Conservation (phyloP, 2,797 vertebrate genomes). For the Pseudotriccus pelzelni region DNA sequence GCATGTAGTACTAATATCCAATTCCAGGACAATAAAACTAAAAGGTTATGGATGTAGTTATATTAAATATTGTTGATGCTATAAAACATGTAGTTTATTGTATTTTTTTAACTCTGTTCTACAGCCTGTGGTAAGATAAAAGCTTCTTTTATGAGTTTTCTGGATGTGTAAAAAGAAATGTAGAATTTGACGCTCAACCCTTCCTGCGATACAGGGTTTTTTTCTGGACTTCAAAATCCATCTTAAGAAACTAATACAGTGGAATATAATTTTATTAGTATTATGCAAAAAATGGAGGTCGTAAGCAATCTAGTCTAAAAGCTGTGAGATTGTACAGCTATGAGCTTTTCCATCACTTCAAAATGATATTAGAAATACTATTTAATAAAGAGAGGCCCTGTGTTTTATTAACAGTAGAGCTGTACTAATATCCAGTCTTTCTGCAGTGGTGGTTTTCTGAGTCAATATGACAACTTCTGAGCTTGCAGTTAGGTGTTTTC, state of each 20-base stretch:
- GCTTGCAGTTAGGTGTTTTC: not conserved
- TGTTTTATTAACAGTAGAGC: not conserved
- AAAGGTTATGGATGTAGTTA: not conserved
- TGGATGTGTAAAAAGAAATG: not conserved
- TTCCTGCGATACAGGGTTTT: not conserved
- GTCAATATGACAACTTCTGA: not conserved
- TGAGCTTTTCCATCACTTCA: not conserved
- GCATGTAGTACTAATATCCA: not conserved
- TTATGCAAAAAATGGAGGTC: not conserved
- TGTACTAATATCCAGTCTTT: not conserved
- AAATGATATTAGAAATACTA: not conserved
- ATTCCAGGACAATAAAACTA: not conserved
- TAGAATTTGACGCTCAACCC: not conserved
- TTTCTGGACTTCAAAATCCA: not conserved
- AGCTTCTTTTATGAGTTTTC: not conserved
- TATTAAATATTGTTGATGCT: not conserved
- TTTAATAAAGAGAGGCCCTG: not conserved
- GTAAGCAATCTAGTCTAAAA: not conserved
- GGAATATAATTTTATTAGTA: not conserved
- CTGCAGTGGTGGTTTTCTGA: not conserved
- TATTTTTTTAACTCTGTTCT: not conserved
- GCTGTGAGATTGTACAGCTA: not conserved
- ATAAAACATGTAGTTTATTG: not conserved
- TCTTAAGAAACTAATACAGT: not conserved
- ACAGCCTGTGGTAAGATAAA: not conserved